Evolutionary conservation across 2,888 invertebrate genomes (phyloP).

Genomic region (Steromphala cineraria): DNA sequence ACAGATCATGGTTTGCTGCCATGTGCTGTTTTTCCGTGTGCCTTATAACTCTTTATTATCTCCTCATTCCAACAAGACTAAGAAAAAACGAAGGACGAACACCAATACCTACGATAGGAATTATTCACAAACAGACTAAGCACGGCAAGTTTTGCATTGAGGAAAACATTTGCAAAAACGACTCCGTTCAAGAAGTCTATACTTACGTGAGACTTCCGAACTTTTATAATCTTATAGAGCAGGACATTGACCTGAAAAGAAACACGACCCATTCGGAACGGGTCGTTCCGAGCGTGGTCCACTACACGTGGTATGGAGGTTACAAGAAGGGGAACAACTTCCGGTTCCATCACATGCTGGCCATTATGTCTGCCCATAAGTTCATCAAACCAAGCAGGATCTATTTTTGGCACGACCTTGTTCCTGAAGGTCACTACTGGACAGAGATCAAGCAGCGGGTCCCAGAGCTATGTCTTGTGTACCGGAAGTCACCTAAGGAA

Average conservation of each 20-base stretch:
- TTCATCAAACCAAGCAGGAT: background rate
- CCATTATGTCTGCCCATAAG: background rate
- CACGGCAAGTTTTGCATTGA: background rate
- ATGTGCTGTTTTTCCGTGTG: background rate
- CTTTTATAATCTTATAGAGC: background rate
- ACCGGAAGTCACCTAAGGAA: background rate
- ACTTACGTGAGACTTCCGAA: background rate
- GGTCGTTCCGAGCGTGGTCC: background rate
- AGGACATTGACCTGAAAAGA: background rate
- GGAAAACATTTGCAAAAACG: background rate
- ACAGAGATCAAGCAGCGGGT: background rate
- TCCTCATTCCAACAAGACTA: background rate
- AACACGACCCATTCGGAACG: background rate
- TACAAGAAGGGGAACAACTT: background rate
- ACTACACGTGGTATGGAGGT: conserved; percentile 8
- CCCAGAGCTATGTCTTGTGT: background rate
- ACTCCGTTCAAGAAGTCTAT: background rate
- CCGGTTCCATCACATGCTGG: conserved; percentile 4
- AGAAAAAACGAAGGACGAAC: too few relatives aligned
- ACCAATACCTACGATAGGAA: background rate
- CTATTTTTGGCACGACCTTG: conserved; percentile 9
- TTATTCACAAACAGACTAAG: background rate
- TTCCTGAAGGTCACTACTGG: background rate
- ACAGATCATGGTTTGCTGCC: background rate
- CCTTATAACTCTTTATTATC: background rate